Base-by-base conservation (phyloP, 2,797 vertebrate species). In the Rallus crepitans region DNA sequence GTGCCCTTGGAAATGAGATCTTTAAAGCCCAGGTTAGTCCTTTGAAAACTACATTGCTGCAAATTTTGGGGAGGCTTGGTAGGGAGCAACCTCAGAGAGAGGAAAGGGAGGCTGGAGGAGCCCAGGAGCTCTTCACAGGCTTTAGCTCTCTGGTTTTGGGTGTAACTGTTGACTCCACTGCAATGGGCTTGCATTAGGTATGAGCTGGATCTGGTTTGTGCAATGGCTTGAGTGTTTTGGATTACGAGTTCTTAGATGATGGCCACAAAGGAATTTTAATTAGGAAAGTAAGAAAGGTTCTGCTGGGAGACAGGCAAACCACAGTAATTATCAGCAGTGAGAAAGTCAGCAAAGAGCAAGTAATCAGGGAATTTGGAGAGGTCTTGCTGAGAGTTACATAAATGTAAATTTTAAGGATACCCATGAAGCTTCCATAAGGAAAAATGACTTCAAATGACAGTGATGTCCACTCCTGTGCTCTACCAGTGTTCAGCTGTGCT, bases 241-340 rank as follows among this genome's bases (percentile, higher is more conserved):
- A 57, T 96, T 94, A 71, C 0, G 1, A 82, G 64, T 84, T 89
- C 91, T 96, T 80, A 93, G 94, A 91, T 84, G 93, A 71, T 96
- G 90, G 75, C 90, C 88, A 27, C 95, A 96, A 89, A 89, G 81
- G 94, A 95, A 96, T 96, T 93, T 96, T 94, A 95, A 96, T 97
- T 94, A 95, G 88, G n/a, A 66, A 83, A 84, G 85, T 42, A 23
- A 94, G 89, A 53, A 89, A 75, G 50, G 86, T 82, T 96, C 78
- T 95, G 28, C 95, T 89, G 88, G 81, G 88, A 95, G 91, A 82
- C 12, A 0, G 68, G 60, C 89, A 92, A 94, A 80, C 91, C 93
- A 50, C 12, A 9, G 15, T 55, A 92, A 68, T 94, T 87, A 94
- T 66, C 66, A 83, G 50, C 64, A 88, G 91, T 69, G 93, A 90